Base-by-base conservation (phyloP, 2,113 vertebrate genomes). In the Apus apus region DNA sequence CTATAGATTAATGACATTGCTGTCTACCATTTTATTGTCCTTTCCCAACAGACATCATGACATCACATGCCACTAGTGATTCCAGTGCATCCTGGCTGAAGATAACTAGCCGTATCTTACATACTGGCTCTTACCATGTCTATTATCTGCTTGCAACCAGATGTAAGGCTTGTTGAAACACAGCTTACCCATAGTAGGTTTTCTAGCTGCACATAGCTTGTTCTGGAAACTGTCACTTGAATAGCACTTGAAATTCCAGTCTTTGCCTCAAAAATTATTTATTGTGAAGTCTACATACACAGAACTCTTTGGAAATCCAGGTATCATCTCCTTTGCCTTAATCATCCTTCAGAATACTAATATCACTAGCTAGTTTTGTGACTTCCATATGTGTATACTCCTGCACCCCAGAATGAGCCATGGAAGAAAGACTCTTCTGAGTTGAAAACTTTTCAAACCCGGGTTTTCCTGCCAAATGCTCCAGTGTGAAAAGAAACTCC, bases 381-480 rank as follows among this genome's bases (percentile, higher is more conserved):
- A 57, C 14, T 68, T 68, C 9, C 0, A 0, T 14, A 36, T 16
- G 3, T 27, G 17, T 15, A 23, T 17, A 51, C 10, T 56, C 54
- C 67, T 76, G 29, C 34, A 53, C 3, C 36, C 5, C 32, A 53
- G 48, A 43, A 11, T 72, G 48, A 74, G 25, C 2, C 12, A 20
- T 10, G 18, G 29, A 72, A 22, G n/a, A 85, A 91, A 8, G 26
- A 13, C 11, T 84, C 11, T 61, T 68, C 26, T 17, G 56, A 74
- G 21, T 30, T 54, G 7, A 51, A 72, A 11, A 21, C 29, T 32
- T 74, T 64, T 67, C 53, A 66, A 11, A 58, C 34, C 74, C n/a
- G 34, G 4, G 6, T 73, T 76, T 89, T 81, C 40, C n/a, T 87
- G 18, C 8, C 57, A 48, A 40, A 25, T 0, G 5, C 64, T 90